Conservation (phyloP, 2,113 vertebrate genomes). For the Megaceryle torquata region DNA sequence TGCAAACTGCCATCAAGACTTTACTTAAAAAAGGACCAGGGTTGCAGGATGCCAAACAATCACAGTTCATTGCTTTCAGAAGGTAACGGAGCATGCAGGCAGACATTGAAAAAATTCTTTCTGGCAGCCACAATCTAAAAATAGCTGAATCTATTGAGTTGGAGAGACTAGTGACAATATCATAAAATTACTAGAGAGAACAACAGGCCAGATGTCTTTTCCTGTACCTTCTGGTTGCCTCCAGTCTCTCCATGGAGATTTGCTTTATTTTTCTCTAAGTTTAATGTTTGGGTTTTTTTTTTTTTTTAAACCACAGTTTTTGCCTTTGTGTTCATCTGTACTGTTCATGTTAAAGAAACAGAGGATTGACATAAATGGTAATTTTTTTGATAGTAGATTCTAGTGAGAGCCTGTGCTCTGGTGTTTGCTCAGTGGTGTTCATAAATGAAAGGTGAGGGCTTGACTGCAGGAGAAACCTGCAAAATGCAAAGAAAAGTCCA, state of each 20-base stretch:
- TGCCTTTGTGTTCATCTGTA: not conserved
- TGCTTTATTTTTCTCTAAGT: not conserved
- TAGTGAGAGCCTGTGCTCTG: not conserved
- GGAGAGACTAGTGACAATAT: not conserved
- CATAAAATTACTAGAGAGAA: not conserved
- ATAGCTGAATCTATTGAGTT: not conserved
- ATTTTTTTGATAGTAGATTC: not conserved
- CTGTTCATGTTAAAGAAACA: not conserved
- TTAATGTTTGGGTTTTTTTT: not conserved
- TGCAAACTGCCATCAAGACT: conserved; percentile 68
- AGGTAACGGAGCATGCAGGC: conserved; percentile 65
- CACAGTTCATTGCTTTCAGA: conserved; percentile 87
- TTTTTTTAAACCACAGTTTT: not conserved
- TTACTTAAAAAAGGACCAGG: conserved; percentile 77
- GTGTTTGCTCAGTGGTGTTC: not conserved
- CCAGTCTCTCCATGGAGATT: not conserved
- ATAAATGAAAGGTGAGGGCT: not conserved
- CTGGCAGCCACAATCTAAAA: not conserved
- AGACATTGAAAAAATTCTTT: not conserved
- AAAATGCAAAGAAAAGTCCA: not conserved
- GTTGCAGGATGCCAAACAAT: conserved; percentile 69
- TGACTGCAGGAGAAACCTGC: not conserved
- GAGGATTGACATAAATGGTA: not conserved
- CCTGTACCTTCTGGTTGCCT: not conserved
- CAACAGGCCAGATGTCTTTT: not conserved